Base-by-base conservation (phyloP, 2,797 vertebrate species). In the Caiman crocodilus region DNA sequence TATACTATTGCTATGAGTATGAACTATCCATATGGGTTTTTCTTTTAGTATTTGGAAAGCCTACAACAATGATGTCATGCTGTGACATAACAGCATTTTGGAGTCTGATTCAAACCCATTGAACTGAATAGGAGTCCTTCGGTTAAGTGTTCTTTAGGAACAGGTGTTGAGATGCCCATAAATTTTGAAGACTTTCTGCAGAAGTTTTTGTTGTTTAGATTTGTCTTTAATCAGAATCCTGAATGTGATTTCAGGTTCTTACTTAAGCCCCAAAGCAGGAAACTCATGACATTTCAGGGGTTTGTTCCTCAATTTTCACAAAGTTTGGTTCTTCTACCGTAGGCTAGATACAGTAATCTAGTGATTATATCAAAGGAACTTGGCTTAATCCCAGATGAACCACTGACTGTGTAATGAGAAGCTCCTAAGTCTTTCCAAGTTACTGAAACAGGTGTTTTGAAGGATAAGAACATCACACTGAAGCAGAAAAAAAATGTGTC, bases 371-470 rank as follows among this genome's bases (percentile, higher is more conserved):
- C 91, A 93, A 92, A 94, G 74, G 67, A 93, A 92, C 78, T 79
- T 78, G 90, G 90, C 35, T 85, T 96, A 96, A 93, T 95, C 92
- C 84, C 80, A 12, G 28, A 11, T 93, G 89, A 95, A 60, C 69
- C 3, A 0, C 80, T 89, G 90, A 85, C 88, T 95, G 76, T 82
- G 84, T 87, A 94, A 94, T 85, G 80, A 94, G 80, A 91, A 14
- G 55, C 69, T 92, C 94, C 87, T 92, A 42, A 94, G 18, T 82
- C 58, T 85, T 94, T 95, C 42, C 71, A 78, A 95, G 84, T 89
- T 95, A 94, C 82, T 85, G 90, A 89, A 96, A 90, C 94, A 94
- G 90, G 90, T 96, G 93, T 86, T 94, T 78, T 79, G 61, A 94
- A 21, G 94, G 91, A 95, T 97, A 96, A 94, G 90, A 84, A 92